Base-by-base conservation (phyloP, 2,888 invertebrate species). In the Geotrupes spiniger region DNA sequence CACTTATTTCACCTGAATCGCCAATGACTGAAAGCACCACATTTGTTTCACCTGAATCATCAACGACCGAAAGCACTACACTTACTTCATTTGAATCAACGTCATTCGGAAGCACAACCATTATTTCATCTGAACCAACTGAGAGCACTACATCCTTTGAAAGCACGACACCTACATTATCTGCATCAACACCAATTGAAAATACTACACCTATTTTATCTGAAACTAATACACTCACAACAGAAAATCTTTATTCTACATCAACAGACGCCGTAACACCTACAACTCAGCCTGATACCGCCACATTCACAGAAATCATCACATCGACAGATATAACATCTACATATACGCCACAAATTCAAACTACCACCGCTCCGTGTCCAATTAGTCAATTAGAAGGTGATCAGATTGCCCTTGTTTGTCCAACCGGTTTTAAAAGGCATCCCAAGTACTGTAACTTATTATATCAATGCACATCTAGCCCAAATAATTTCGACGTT, bases 391-490 rank as follows among this genome's bases (percentile, higher is more conserved):
- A 83, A 58, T 74, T 84, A 6, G 81, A 84, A 42, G 81, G 82
- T 12, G 84, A 87, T 52, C 89, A 91, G 72, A 76, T 84, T 53
- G 72, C 84, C 9, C 79, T 84, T 46, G 81, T 89, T 1, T 92
- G 91, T 65, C 91, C 91, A 5, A 87, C 89, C 4, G 89, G 90
- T 27, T 91, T 92, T 72, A 80, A 80, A 63, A 78, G 89, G 54
- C 90, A 92, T 77, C 89, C 91, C 0, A 87, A 86, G 66, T 84
- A 85, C 64, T 91, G 91, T 62, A 87, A 88, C 63, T 71, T 88
- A 59, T 90, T 91, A 74, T 92, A 92, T 66, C 91, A 91, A 69
- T 92, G 91, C 62, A 85, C 84, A 11, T 81, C 80, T 58, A 78
- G 79, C 47, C 74, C 80, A 4, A 78, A 81, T 17, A 82, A 74